Base-by-base conservation (phyloP, 2,113 vertebrate genomes). In the Corvus hawaiiensis region DNA sequence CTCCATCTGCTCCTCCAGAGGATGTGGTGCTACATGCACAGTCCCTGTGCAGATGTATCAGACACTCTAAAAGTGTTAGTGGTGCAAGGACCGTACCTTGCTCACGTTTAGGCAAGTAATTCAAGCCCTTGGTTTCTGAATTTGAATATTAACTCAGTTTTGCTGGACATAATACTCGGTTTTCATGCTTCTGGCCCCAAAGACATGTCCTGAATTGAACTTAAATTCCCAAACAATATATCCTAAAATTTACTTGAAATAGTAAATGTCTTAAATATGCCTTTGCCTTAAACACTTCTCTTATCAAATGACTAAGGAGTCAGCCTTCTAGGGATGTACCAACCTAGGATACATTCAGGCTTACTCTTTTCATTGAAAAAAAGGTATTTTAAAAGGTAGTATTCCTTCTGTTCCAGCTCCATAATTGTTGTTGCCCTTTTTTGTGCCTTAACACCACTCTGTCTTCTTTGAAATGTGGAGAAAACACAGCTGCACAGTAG, bases 111-210 rank as follows among this genome's bases (percentile, higher is more conserved):
- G 16, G 18, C 10, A 63, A 78, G 6, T 21, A 78, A 55, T 41
- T 55, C 13, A 62, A 71, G 28, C 6, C 10, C 4, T 62, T 62
- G 12, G 27, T 61, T 69, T 69, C 64, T 62, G 64, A 39, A 54
- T 62, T 23, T 39, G 48, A 87, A 79, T 48, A 71, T 48, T 24
- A 14, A 41, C 20, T 55, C 49, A 13, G 5, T 72, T 63, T 41
- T 55, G 6, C 20, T n/a, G 41, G 16, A 41, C 13, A 24, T n/a
- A 46, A n/a, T 41, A 48, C 10, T 30, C 0, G 0, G 2, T 55
- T 63, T 71, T 79, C n/a, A 41, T 16, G 6, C 49, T 71, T 20
- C 30, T 63, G 58, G 5, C 30, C 11, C 12, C 24, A 41, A 63
- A 62, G 11, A 32, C 5, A 26, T 43, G 33, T 59, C 44, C 26